Conservation (phyloP, 2,888 invertebrate species). For the Eristalinus aeneus region DNA sequence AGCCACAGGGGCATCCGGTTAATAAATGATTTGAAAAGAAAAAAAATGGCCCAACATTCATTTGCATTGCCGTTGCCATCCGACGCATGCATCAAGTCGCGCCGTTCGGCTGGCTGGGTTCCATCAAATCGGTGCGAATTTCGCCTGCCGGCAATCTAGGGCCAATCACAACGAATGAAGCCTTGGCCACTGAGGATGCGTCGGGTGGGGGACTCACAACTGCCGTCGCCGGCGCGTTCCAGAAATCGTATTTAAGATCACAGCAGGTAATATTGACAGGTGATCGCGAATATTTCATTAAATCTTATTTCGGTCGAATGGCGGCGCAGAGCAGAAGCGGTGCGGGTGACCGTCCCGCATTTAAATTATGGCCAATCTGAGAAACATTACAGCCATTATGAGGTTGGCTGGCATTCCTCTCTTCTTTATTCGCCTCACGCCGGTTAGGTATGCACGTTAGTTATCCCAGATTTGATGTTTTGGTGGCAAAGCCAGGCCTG, state of each 20-base stretch:
- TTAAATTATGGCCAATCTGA: conserved; percentile 74
- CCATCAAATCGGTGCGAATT: conserved; percentile 65
- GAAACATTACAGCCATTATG: conserved; percentile 75
- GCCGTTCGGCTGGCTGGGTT: conserved; percentile 1
- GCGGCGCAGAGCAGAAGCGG: neutral
- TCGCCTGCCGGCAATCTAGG: conserved; percentile 46
- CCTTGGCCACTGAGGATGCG: neutral
- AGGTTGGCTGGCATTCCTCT: conserved; percentile 67
- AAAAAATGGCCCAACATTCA: neutral
- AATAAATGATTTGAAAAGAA: conserved; percentile 23
- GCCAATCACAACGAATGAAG: conserved; percentile 48
- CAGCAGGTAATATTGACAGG: conserved; percentile 76
- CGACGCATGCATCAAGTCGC: conserved; percentile 17
- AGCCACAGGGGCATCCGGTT: conserved; percentile 54
- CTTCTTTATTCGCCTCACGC: conserved; percentile 15
- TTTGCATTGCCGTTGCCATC: conserved; percentile 29
- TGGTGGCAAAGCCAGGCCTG: conserved; percentile 35
- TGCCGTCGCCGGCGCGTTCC: conserved; percentile 7
- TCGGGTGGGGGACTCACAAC: neutral
- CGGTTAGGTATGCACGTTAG: conserved; percentile 45
- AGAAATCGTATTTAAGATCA: conserved; percentile 73
- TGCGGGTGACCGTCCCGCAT: conserved; percentile 48
- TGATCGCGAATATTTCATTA: conserved; percentile 76
- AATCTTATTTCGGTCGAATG: conserved; percentile 69
- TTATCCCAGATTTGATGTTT: conserved; percentile 50